phyloP scores from a whole-genome alignment of 1,140 invertebrate genomes.

The Drusus annulatus region DNA sequence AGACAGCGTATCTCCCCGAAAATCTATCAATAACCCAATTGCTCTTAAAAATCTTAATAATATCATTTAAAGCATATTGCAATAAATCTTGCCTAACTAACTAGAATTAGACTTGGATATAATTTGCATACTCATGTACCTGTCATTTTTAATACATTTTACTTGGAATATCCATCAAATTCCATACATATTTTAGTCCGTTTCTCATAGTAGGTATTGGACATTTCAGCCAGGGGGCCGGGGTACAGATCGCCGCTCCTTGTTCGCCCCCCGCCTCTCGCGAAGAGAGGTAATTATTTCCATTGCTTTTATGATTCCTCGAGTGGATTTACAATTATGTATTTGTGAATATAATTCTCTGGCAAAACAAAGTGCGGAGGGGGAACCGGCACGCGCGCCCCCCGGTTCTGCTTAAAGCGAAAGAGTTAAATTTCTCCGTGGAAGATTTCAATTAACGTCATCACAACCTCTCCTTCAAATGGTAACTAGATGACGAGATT shows the following conservation, averaged over 20 bases:
- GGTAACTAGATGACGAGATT: conserved; percentile 52
- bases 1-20: too few relatives aligned
- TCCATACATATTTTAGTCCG: too few relatives aligned
- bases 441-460: conserved; percentile 56
- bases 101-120: too few relatives aligned
- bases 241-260: conserved; percentile 40
- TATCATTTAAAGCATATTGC: too few relatives aligned
- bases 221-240: too few relatives aligned
- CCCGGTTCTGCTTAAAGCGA: conserved; percentile 33
- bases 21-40: too few relatives aligned
- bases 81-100: too few relatives aligned
- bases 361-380: conserved; percentile 37
- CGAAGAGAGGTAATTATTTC: conserved; percentile 56
- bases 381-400: background rate
- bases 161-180: too few relatives aligned
- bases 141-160: too few relatives aligned
- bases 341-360: conserved; percentile 53
- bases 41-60: too few relatives aligned
- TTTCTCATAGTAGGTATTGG: too few relatives aligned
- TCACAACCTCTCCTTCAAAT: conserved; percentile 35
- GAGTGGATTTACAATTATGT: conserved; percentile 54
- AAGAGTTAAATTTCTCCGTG: conserved; percentile 56
- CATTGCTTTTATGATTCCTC: conserved; percentile 58
- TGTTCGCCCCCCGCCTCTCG: conserved; percentile 37
- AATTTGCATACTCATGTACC: too few relatives aligned